These are phyloP conservation scores for Lordiphosa clarofinis DNA, from an alignment of 1,140 invertebrate genomes.

Conservation along the genomic window DNA sequence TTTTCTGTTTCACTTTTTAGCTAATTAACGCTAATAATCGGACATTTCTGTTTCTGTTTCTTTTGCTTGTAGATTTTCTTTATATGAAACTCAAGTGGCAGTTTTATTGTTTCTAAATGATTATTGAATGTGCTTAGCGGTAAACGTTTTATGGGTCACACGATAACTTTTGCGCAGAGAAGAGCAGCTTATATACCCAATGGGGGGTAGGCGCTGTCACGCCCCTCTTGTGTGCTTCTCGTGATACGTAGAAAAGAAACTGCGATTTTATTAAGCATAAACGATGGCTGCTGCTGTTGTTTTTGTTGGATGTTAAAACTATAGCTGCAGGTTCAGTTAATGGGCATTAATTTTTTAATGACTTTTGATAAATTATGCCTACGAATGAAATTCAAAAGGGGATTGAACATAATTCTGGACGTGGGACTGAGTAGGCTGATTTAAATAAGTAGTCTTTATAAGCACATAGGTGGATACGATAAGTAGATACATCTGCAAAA, in stretches of 20 bases:
- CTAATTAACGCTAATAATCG: constrained; percentile 36
- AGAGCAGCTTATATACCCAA: constrained; percentile 2
- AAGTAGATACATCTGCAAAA: too few species aligned
- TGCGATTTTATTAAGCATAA: constrained; percentile 5
- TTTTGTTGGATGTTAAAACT: constrained; percentile 14
- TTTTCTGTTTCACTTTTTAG: constrained; percentile 23
- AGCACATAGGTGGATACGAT: too few species aligned
- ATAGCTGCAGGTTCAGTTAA: constrained; percentile 20
- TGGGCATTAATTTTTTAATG: constrained; percentile 11
- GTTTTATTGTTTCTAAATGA: constrained; percentile 48
- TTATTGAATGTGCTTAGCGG: constrained; percentile 43
- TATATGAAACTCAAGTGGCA: constrained; percentile 2
- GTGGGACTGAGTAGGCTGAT: too few species aligned
- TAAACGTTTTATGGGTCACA: constrained; percentile 45
- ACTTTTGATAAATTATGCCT: too few species aligned
- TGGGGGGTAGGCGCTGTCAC: neutral
- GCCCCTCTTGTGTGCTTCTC: neutral
- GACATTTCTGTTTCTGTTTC: constrained; percentile 16
- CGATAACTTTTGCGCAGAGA: constrained; percentile 13
- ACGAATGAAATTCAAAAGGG: too few species aligned
- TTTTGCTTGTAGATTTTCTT: constrained; percentile 19
- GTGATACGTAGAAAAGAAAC: neutral
- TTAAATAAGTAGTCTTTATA: too few species aligned
- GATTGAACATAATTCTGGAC: too few species aligned
- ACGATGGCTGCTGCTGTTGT: neutral